A percentile compares a stretch with the other conserved stretches of the same genome.
phyloP scores from a whole-genome alignment of 1,140 invertebrate genomes.

The Conus betulinus region DNA sequence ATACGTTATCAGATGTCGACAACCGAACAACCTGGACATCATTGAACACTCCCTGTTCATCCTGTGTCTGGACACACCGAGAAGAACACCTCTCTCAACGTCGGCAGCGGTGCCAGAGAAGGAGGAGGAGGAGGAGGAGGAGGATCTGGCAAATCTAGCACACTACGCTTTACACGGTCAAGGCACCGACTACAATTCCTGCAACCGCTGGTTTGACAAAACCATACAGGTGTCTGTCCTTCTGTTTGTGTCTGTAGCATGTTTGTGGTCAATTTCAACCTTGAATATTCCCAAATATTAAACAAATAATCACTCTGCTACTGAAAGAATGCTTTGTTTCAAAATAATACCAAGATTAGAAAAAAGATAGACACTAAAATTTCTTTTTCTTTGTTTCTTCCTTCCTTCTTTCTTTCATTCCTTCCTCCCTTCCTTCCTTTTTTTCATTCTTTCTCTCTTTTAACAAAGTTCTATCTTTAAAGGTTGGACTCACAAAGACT shows the following conservation, averaged over 20 bases:
- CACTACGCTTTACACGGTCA: neutral
- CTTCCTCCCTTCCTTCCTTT: neutral
- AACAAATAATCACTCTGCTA: too few relatives aligned
- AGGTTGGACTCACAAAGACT: too few relatives aligned
- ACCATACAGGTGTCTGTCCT: slow-evolving; percentile 84
- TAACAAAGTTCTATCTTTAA: neutral
- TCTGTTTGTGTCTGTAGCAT: neutral
- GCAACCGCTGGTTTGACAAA: slow-evolving; percentile 98
- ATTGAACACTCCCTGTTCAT: slow-evolving; percentile 91
- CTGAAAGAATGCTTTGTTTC: too few relatives aligned
- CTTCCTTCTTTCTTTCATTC: neutral
- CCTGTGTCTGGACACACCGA: slow-evolving; percentile 86
- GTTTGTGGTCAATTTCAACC: too few relatives aligned
- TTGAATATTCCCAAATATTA: too few relatives aligned
- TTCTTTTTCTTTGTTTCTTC: too few relatives aligned
- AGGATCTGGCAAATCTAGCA: neutral
- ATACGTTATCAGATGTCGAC: slow-evolving; percentile 80
- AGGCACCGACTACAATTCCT: slow-evolving; percentile 82
- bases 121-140: slow-evolving; percentile 19
- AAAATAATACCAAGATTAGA: too few relatives aligned
- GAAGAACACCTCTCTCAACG: slow-evolving; percentile 69
- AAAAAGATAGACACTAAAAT: too few relatives aligned
- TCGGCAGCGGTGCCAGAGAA: slow-evolving; percentile 76
- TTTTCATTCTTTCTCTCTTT: neutral
- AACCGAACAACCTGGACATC: slow-evolving; percentile 88